phyloP scores from a whole-genome alignment of 1,140 invertebrate species.

The Listronotus bonariensis region DNA sequence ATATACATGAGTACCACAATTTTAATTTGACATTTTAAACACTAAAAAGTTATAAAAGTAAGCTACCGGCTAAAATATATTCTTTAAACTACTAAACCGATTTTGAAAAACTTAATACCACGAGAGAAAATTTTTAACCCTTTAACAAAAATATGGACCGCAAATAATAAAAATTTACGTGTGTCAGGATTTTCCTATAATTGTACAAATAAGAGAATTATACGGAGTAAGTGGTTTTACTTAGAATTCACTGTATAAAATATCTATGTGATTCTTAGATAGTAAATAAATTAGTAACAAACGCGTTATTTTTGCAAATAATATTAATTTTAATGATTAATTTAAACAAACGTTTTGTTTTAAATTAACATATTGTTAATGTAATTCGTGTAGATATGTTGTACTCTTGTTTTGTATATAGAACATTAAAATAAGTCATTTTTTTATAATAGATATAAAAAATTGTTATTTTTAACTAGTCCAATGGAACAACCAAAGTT shows the following conservation, averaged over 20 bases:
- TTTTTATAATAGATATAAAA: conserved; percentile 21
- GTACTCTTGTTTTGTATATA: conserved; percentile 38
- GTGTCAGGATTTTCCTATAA: too few relatives aligned
- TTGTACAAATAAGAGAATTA: too few relatives aligned
- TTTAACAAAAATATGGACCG: too few relatives aligned
- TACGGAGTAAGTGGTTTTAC: too few relatives aligned
- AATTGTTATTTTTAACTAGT: conserved; percentile 51
- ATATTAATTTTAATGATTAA: conserved; percentile 22
- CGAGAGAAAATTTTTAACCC: too few relatives aligned
- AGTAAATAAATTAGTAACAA: conserved; percentile 36
- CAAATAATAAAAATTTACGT: too few relatives aligned
- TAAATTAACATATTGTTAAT: conserved; percentile 33
- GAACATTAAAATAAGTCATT: conserved; percentile 26
- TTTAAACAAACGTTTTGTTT: conserved; percentile 14
- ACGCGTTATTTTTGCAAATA: conserved; percentile 42
- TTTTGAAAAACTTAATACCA: too few relatives aligned
- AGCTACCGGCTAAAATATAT: too few relatives aligned
- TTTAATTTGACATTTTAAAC: too few relatives aligned
- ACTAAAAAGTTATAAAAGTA: too few relatives aligned
- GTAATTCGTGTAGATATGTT: conserved; percentile 25
- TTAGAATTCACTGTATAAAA: conserved; percentile 30
- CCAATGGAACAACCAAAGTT: conserved; percentile 55
- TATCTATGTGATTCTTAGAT: conserved; percentile 46
- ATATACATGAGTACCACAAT: too few relatives aligned
- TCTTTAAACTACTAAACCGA: too few relatives aligned